Evolutionary conservation across 2,113 vertebrate genomes (phyloP).

Genomic region (Tylochromis polylepis): DNA sequence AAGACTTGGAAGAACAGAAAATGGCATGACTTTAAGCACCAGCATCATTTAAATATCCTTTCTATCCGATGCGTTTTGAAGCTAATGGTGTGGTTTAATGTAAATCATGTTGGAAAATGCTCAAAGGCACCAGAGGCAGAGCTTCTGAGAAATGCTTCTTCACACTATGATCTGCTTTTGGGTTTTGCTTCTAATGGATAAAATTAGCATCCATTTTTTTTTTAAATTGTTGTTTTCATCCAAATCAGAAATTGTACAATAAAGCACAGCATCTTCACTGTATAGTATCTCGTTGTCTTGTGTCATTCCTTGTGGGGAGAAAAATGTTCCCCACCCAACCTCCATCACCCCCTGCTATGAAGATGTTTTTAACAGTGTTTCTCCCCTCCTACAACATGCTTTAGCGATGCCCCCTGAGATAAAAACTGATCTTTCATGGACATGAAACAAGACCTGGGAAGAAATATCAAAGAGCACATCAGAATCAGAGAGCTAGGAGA

Average conservation of each 20-base stretch:
- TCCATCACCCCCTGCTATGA: not conserved
- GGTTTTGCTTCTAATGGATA: slow-evolving; percentile 6
- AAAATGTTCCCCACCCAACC: not conserved
- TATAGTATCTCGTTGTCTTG: not conserved
- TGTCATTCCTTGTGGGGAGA: not conserved
- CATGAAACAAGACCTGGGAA: slow-evolving; percentile 30
- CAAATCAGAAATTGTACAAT: not conserved
- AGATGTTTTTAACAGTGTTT: slow-evolving; percentile 20
- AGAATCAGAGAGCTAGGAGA: slow-evolving; percentile 25
- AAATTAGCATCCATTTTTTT: not conserved
- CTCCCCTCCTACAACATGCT: slow-evolving; percentile 15
- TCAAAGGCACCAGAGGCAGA: slow-evolving; percentile 15
- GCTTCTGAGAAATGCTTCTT: not conserved
- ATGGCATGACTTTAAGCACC: not conserved
- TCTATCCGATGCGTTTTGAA: slow-evolving; percentile 10
- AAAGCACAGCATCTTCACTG: not conserved
- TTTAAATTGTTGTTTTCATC: not conserved
- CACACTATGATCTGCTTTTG: not conserved
- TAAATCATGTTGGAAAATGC: slow-evolving; percentile 18
- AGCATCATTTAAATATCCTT: not conserved
- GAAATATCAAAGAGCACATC: slow-evolving; percentile 59
- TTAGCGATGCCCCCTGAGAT: slow-evolving; percentile 16
- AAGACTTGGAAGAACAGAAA: not conserved
- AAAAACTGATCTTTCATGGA: slow-evolving; percentile 25
- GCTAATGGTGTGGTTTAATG: slow-evolving; percentile 25